Evolutionary conservation across 2,888 invertebrate species (phyloP).

Genomic region (Drosophila mimica): DNA sequence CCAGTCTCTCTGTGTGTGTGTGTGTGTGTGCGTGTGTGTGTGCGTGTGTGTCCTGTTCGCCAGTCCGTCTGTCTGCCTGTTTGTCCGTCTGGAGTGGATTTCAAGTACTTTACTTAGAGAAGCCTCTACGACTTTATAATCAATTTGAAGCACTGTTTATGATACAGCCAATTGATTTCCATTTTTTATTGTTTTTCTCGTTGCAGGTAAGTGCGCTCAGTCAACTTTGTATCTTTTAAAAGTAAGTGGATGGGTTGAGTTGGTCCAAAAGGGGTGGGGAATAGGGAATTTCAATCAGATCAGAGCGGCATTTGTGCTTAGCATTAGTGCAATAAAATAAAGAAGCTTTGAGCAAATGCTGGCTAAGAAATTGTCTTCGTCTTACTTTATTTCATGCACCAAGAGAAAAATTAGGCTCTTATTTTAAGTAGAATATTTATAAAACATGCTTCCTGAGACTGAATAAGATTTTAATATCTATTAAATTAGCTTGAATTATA

Average conservation of each 20-base stretch:
- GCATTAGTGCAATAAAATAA: not conserved
- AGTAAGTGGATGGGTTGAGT: slow-evolving; percentile 33
- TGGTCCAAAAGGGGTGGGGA: too few relatives aligned
- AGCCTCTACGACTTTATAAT: slow-evolving; percentile 52
- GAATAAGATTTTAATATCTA: not conserved
- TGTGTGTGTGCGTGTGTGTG: slow-evolving; percentile 3
- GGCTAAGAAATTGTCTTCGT: not conserved
- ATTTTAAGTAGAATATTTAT: not conserved
- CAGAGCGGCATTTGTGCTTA: not conserved
- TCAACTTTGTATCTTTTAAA: slow-evolving; percentile 47
- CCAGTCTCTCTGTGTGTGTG: not conserved
- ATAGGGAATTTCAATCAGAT: not conserved
- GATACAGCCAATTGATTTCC: slow-evolving; percentile 58
- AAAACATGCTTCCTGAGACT: not conserved
- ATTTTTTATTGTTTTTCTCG: slow-evolving; percentile 54
- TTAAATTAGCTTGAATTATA: not conserved
- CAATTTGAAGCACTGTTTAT: slow-evolving; percentile 58
- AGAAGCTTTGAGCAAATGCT: not conserved
- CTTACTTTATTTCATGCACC: not conserved
- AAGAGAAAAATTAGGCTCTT: not conserved
- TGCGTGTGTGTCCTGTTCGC: slow-evolving; percentile 13
- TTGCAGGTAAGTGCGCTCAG: slow-evolving; percentile 58
- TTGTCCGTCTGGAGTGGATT: slow-evolving; percentile 31
- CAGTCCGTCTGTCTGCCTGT: slow-evolving; percentile 16
- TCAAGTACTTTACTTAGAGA: slow-evolving; percentile 51